A percentile compares a stretch with the other conserved stretches of the same genome.
phyloP scores from a whole-genome alignment of 1,140 invertebrate species.

The Caerostris extrusa region DNA sequence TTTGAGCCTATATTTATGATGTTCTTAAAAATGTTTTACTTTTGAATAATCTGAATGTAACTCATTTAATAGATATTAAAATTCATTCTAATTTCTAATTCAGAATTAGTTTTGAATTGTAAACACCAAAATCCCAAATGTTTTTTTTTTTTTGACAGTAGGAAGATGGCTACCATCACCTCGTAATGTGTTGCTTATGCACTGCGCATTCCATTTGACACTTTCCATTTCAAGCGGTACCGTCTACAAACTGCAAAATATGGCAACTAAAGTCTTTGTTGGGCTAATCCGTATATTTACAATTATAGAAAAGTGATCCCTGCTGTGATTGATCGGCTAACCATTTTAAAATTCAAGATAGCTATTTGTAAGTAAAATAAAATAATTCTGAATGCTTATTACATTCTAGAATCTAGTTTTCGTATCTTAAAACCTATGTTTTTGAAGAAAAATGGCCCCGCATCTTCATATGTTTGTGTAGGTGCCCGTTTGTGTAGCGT shows the following conservation, averaged over 20 bases:
- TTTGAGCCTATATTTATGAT: too few species aligned
- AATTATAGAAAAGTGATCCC: constrained; percentile 42
- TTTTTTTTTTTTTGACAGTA: background rate
- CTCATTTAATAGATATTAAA: too few species aligned
- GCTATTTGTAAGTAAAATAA: background rate
- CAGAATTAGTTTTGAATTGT: too few species aligned
- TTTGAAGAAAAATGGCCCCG: background rate
- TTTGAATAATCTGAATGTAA: too few species aligned
- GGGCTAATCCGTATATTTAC: constrained; percentile 32
- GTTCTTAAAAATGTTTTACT: too few species aligned
- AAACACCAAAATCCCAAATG: too few species aligned
- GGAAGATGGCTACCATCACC: background rate
- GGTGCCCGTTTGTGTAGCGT: background rate
- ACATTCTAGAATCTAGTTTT: too few species aligned
- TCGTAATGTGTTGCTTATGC: background rate
- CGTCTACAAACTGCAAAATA: constrained; percentile 35
- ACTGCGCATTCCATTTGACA: background rate
- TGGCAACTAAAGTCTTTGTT: background rate
- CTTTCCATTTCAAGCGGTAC: background rate
- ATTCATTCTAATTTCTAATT: too few species aligned
- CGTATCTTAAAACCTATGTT: background rate
- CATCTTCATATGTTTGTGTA: constrained; percentile 41
- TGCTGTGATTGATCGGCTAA: background rate
- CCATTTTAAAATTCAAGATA: background rate
- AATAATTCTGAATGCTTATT: background rate